Evolutionary conservation across 1,140 invertebrate species (phyloP).

Genomic region (Zaprionus ornatus): DNA sequence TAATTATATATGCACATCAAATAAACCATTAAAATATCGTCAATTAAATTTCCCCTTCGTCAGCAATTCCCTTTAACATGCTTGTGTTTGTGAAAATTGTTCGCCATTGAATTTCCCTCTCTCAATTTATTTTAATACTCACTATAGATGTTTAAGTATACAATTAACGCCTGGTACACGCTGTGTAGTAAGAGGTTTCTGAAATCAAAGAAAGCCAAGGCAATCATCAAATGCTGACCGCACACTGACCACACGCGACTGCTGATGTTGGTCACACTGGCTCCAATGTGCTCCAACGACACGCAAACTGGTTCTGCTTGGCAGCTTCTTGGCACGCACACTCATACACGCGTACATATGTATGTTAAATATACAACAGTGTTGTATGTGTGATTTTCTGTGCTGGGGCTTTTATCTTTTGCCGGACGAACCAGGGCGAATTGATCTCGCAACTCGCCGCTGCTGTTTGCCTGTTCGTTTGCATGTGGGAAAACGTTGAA

Average conservation of each 20-base stretch:
- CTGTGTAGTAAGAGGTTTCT: slow-evolving; percentile 50
- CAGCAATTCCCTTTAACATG: no score
- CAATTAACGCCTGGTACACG: slow-evolving; percentile 61
- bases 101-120: background rate
- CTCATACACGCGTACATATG: slow-evolving; percentile 9
- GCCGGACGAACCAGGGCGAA: slow-evolving; percentile 8
- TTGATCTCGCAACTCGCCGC: slow-evolving; percentile 19
- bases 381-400: slow-evolving; percentile 5
- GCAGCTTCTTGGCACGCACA: slow-evolving; percentile 57
- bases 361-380: background rate
- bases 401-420: slow-evolving; percentile 47
- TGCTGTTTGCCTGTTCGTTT: slow-evolving; percentile 76
- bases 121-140: background rate
- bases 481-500: slow-evolving; percentile 83
- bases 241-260: slow-evolving; percentile 46
- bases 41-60: no score
- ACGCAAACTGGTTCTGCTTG: slow-evolving; percentile 40
- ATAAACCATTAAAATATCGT: no score
- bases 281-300: no score
- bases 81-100: background rate
- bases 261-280: no score
- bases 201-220: slow-evolving; percentile 54
- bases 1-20: no score
- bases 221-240: slow-evolving; percentile 73
- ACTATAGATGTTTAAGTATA: slow-evolving; percentile 14